Evolutionary conservation across 2,113 vertebrate species (phyloP).

Genomic region (Notechis scutatus): DNA sequence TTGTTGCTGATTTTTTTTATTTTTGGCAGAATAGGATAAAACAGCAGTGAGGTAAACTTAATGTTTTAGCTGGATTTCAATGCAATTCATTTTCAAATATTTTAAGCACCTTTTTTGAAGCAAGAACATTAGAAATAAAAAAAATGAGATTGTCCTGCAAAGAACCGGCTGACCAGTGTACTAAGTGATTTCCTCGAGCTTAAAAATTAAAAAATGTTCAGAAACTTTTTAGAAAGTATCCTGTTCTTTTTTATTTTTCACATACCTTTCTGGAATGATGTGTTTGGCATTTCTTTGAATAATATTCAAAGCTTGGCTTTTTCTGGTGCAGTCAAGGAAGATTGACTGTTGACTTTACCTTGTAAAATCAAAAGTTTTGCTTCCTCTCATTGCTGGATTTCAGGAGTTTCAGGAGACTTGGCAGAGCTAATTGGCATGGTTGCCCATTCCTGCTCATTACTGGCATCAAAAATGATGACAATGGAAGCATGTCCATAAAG

Average conservation of each 20-base stretch:
- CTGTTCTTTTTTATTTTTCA: not conserved
- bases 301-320: not conserved
- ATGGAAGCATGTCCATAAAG: not conserved
- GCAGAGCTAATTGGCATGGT: not conserved
- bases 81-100: not conserved
- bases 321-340: not conserved
- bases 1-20: not conserved
- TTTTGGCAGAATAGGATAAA: not conserved
- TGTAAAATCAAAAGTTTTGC: not conserved
- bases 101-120: not conserved
- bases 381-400: not conserved
- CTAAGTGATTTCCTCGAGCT: not conserved
- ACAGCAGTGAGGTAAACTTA: not conserved
- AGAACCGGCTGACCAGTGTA: not conserved
- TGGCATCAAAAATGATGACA: not conserved
- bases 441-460: not conserved
- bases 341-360: not conserved
- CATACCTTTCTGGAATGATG: not conserved
- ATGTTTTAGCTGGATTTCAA: not conserved
- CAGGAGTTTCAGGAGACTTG: not conserved
- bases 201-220: not conserved
- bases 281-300: not conserved
- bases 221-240: not conserved
- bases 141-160: not conserved
- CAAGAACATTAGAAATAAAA: not conserved